phyloP scores from a whole-genome alignment of 2,888 invertebrate genomes.

The Cactoblastis cactorum region DNA sequence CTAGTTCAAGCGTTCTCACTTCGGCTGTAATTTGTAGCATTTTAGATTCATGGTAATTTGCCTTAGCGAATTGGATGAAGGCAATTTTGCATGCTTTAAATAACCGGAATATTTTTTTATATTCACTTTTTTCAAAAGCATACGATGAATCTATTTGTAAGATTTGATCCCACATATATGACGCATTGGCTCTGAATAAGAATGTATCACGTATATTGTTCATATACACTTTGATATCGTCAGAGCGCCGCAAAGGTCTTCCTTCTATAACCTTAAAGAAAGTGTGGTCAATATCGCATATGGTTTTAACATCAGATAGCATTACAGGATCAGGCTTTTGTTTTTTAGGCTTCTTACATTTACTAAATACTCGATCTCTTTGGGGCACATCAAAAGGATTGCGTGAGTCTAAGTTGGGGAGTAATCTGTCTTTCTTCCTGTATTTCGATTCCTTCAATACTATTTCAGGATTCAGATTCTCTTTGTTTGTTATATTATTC shows the following conservation, averaged over 20 bases:
- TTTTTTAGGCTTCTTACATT: conserved; percentile 21
- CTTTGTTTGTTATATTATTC: conserved; percentile 13
- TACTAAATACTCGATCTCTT: conserved; percentile 23
- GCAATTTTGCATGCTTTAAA: conserved; percentile 21
- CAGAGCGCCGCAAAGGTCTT: conserved; percentile 31
- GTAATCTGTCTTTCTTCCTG: conserved; percentile 17
- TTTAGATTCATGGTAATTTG: conserved; percentile 29
- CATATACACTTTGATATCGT: conserved; percentile 35
- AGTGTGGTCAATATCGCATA: conserved; percentile 34
- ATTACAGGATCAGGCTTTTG: conserved; percentile 26
- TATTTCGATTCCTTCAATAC: conserved; percentile 16
- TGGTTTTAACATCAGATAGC: conserved; percentile 30
- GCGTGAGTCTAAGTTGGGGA: conserved; percentile 17
- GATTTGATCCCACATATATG: conserved; percentile 34
- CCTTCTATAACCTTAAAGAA: conserved; percentile 40
- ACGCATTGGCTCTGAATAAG: conserved; percentile 30
- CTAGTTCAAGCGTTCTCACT: conserved; percentile 20
- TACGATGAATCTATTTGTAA: conserved; percentile 26
- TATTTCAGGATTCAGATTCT: background rate
- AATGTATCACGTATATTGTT: conserved; percentile 33
- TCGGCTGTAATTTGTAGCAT: conserved; percentile 24
- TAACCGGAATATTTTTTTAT: conserved; percentile 20
- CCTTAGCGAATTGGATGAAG: conserved; percentile 30
- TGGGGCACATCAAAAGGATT: conserved; percentile 32
- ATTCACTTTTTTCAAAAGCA: conserved; percentile 25